Conservation (phyloP, 2,888 invertebrate species). For the Cepaea hortensis region DNA sequence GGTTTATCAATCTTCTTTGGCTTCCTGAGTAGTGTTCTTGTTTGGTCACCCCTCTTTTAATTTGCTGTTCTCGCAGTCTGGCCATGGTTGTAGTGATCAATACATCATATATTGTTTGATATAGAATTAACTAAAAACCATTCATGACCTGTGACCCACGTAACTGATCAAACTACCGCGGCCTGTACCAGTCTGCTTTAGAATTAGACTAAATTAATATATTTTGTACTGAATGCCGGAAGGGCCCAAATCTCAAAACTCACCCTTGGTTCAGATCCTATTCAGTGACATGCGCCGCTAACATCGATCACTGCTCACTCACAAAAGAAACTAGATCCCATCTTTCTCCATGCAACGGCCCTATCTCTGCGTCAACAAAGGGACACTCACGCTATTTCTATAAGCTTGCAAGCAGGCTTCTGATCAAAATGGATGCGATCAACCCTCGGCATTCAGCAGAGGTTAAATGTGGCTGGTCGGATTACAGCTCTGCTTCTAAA, state of each 20-base stretch:
- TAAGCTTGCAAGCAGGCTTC: not conserved
- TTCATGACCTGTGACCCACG: too few species aligned
- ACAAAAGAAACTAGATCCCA: not conserved
- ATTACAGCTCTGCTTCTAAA: too few species aligned
- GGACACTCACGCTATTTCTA: not conserved
- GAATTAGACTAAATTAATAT: not conserved
- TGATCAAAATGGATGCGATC: constrained; percentile 10
- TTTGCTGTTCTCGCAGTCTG: too few species aligned
- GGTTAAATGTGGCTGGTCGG: too few species aligned
- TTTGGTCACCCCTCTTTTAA: too few species aligned
- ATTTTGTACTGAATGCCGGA: not conserved
- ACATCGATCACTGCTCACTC: not conserved
- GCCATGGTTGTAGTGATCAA: too few species aligned
- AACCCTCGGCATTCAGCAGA: not conserved
- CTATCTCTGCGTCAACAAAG: not conserved
- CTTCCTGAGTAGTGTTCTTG: too few species aligned
- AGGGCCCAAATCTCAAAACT: too few species aligned
- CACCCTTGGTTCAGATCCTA: not conserved
- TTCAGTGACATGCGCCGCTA: constrained; percentile 4
- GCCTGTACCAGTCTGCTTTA: not conserved
- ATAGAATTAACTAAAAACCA: too few species aligned
- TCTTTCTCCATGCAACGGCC: not conserved
- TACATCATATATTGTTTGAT: too few species aligned
- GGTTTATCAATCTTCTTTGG: too few species aligned
- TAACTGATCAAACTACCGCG: too few species aligned